Evolutionary conservation across 2,888 invertebrate species (phyloP), one percentile per base, ranked within the genome.

Genomic region (Branchipolynoe longqiensis): DNA sequence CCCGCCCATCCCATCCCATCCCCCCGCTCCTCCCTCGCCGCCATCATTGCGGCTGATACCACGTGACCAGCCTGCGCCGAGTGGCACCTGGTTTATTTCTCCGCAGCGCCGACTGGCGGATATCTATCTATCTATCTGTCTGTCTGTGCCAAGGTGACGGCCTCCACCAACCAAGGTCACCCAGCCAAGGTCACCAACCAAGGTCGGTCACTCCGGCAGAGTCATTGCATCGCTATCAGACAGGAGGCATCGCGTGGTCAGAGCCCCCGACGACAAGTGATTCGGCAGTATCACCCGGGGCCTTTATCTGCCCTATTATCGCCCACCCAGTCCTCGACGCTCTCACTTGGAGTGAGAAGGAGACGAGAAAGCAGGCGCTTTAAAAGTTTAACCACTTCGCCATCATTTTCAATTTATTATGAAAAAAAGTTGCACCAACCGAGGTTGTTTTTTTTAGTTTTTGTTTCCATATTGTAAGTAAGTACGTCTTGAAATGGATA

Each of bases 11-110:
- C 18, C 48, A 12, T 18, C 48, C 48, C 48, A 48, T 8, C 8
- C 18, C 8, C 18, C 48, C 18, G 8, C 48, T 12, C 48, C 18
- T 48, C 18, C 48, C 48, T 18, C 18, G 8, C 48, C 48, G 8
- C 48, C 18, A 18, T 48, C 8, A 48, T 8, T 48, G 8, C 48
- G 18, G 48, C 8, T 48, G 18, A 48, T 48, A 8, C 18, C 18
- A 18, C 18, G 8, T 48, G 8, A 18, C 18, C 18, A 8, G 48
- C 48, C 48, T 3, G 3, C 28, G 33, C 33, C 64, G 33, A 8
- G 33, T 64, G 64, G 33, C 64, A 64, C 64, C 28, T 64, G 64
- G 64, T 64, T 64, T 64, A 64, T 33, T 64, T 64, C n/a, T n/a
- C n/a, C 64, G 64, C 28, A 25, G 64, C 64, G 64, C 64, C 64